A percentile compares a stretch with the other conserved stretches of the same genome.
Evolutionary conservation across 2,797 vertebrate species (phyloP).

Genomic region (Psittacula echo): DNA sequence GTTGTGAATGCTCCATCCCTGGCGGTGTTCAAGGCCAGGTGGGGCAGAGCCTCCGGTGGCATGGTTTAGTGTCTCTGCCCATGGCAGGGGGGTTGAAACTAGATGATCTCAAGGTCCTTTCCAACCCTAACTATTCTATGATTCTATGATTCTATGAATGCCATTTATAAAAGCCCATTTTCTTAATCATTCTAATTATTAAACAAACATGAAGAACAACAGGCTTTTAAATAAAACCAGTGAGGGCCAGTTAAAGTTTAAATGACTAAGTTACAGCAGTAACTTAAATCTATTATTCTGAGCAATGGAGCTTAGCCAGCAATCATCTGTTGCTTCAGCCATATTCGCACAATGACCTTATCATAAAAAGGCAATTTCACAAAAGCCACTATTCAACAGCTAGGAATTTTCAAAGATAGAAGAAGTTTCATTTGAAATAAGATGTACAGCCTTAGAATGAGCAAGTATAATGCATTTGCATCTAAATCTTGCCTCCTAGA

Average conservation of each 20-base stretch:
- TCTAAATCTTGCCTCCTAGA: neutral
- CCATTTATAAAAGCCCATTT: neutral
- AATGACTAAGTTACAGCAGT: neutral
- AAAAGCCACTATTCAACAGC: neutral
- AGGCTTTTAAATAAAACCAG: neutral
- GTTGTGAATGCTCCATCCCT: too few relatives aligned
- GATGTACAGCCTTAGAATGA: neutral
- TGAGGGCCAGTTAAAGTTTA: neutral
- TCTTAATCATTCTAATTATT: neutral
- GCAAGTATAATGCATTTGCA: neutral
- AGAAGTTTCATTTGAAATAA: neutral
- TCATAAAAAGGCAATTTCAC: neutral
- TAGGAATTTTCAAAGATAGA: neutral
- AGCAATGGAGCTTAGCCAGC: neutral
- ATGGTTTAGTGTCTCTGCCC: too few relatives aligned
- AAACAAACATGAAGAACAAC: constrained; percentile 10
- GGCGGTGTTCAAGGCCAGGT: too few relatives aligned
- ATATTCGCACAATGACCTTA: neutral
- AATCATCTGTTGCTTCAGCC: neutral
- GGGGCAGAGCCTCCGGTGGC: too few relatives aligned
- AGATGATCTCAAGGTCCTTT: too few relatives aligned
- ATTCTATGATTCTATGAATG: neutral
- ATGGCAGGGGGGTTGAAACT: too few relatives aligned
- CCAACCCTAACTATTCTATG: too few relatives aligned
- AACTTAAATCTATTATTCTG: neutral